Percentiles rank a stretch among this genome's conserved stretches.
phyloP scores from a whole-genome alignment of 35 echinoderm and acorn worm species.

The Hemicentrotus pulcherrimus region DNA sequence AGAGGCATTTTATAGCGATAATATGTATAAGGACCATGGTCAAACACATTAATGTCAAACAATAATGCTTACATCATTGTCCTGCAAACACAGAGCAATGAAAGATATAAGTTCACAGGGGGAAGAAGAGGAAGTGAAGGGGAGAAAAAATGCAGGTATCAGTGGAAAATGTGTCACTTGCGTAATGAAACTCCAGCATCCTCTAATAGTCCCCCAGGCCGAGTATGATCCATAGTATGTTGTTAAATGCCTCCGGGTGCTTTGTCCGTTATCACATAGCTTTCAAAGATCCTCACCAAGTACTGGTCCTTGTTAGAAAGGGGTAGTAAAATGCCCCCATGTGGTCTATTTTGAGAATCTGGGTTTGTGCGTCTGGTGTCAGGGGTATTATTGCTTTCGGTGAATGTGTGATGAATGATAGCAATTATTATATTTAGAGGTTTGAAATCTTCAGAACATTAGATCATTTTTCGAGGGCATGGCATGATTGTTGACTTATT shows the following conservation, averaged over 20 bases:
- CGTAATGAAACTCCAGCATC: neutral
- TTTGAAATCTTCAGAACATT: neutral
- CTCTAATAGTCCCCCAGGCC: neutral
- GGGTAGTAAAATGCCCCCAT: neutral
- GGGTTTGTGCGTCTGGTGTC: neutral
- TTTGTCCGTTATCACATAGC: neutral
- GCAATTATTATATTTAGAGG: neutral
- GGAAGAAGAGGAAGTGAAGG: neutral
- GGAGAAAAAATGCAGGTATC: neutral
- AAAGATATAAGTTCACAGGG: neutral
- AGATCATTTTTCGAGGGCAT: too few relatives aligned
- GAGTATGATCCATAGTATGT: neutral
- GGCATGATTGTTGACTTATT: neutral
- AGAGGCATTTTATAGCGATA: neutral
- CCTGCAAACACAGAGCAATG: neutral
- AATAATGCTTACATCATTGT: neutral
- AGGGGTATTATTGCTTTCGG: neutral
- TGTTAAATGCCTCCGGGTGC: neutral
- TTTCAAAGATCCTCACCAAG: neutral
- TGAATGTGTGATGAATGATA: neutral
- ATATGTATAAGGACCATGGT: neutral
- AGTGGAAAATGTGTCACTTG: neutral
- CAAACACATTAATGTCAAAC: neutral
- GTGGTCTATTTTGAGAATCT: neutral
- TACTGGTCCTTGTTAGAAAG: neutral